Conservation (phyloP, 2,797 vertebrate genomes). For the Cyprinodon diabolis region DNA sequence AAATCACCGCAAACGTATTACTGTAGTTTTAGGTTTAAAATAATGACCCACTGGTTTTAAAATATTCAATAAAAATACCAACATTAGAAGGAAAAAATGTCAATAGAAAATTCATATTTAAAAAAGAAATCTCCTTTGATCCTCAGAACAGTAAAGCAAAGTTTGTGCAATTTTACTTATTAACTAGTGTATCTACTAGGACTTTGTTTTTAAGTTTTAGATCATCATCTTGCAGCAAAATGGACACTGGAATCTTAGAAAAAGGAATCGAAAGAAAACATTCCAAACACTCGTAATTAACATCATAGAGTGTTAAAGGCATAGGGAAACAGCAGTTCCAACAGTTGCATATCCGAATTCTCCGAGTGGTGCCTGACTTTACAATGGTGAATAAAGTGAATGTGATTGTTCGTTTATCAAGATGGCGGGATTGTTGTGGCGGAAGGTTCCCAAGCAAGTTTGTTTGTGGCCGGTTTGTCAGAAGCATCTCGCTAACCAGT, state of each 20-base stretch:
- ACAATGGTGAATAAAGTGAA: too few relatives aligned
- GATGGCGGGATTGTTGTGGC: too few relatives aligned
- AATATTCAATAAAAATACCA: not conserved
- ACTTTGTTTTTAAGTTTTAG: not conserved
- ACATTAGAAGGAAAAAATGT: not conserved
- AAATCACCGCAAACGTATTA: too few relatives aligned
- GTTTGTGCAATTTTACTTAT: not conserved
- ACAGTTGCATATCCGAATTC: too few relatives aligned
- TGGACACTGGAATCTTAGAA: not conserved
- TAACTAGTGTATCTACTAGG: not conserved
- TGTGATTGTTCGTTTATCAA: too few relatives aligned
- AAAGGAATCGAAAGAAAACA: constrained; percentile 7
- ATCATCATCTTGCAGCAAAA: not conserved
- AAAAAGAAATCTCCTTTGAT: not conserved
- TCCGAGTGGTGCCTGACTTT: too few relatives aligned
- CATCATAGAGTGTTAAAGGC: constrained; percentile 6
- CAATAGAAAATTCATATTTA: not conserved
- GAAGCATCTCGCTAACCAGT: too few relatives aligned
- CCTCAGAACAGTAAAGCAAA: not conserved
- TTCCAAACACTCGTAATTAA: constrained; percentile 21
- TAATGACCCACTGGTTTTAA: not conserved
- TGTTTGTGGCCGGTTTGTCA: too few relatives aligned
- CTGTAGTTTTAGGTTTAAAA: too few relatives aligned
- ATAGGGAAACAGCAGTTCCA: too few relatives aligned
- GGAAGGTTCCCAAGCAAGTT: too few relatives aligned